These are phyloP conservation scores for Forficula auricularia DNA, from an alignment of 1,140 invertebrate species.

Conservation along the genomic window DNA sequence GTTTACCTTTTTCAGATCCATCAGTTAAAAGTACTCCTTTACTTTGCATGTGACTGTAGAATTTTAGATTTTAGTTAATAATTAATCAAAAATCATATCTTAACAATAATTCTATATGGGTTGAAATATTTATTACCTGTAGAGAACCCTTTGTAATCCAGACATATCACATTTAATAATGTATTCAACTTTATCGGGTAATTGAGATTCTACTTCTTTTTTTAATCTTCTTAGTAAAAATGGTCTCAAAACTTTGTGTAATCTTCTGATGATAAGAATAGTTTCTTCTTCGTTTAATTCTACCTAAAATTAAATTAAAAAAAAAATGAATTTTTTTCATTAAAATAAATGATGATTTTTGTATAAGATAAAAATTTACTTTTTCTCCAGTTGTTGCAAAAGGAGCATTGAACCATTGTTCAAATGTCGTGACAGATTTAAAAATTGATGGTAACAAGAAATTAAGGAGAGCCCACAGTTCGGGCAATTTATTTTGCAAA, in stretches of 20 bases:
- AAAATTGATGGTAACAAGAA: conserved; percentile 54
- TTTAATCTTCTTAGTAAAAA: conserved; percentile 47
- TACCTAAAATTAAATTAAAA: conserved; percentile 22
- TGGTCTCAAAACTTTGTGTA: conserved; percentile 52
- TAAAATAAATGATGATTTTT: background rate
- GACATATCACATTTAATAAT: conserved; percentile 59
- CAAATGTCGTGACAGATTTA: conserved; percentile 46
- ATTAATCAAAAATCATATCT: no score
- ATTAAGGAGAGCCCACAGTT: conserved; percentile 51
- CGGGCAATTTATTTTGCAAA: conserved; percentile 46
- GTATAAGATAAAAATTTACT: conserved; percentile 8
- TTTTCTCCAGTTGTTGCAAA: conserved; percentile 55
- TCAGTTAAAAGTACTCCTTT: conserved; percentile 44
- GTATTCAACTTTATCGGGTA: conserved; percentile 56
- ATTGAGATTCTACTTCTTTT: conserved; percentile 53
- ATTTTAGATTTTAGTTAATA: no score
- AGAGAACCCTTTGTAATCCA: conserved; percentile 40
- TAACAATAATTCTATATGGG: no score
- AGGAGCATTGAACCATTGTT: conserved; percentile 59
- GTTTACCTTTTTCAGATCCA: conserved; percentile 36
- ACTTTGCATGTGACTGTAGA: conserved; percentile 45
- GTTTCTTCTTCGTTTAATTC: conserved; percentile 57
- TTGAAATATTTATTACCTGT: conserved; percentile 22
- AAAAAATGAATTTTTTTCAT: background rate
- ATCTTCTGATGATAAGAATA: conserved; percentile 50